Evolutionary conservation across 2,888 invertebrate genomes (phyloP), one percentile per base, ranked within the genome.

Genomic region (Selenia dentaria): DNA sequence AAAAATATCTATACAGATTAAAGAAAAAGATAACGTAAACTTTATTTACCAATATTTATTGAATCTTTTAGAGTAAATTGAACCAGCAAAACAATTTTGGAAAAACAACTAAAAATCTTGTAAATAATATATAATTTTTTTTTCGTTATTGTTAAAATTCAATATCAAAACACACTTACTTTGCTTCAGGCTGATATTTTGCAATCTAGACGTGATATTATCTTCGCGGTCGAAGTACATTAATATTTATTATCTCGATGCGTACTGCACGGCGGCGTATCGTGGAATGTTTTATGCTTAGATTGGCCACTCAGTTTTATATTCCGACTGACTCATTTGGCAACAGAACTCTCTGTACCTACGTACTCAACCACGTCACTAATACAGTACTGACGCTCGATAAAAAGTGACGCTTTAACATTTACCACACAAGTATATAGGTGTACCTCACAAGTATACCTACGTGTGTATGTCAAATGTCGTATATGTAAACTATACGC

Each of bases 171-270:
- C 54, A 48, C 42, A 85, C 86, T 81, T 65, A 87, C 86, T 75
- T 67, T 78, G 64, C 54, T 77, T 72, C 51, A 89, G 70, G 57
- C 52, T 72, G 43, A 89, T 79, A 59, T 79, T 78, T 67, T 81
- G 79, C 57, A 89, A 80, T 59, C 74, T 68, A 28, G 73, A 70
- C 54, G 74, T 79, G 62, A 88, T 83, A 57, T 69, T 60, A 60
- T 79, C 73, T 42, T 82, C 81, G 61, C 80, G 74, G 74, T 83
- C 81, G 64, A 81, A 70, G 77, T 86, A 87, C 88, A 88, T 89
- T 70, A 70, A 78, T 58, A 54, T 59, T 53, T 58, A 47, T 55
- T 43, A 37, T 42, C 34, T 46, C 52, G 54, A 60, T 62, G 64
- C 56, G 64, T 54, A 37, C 48, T 46, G 57, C 51, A 46, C 64